Conservation (phyloP, 1,140 invertebrate species). For the Drosophila orosa region DNA sequence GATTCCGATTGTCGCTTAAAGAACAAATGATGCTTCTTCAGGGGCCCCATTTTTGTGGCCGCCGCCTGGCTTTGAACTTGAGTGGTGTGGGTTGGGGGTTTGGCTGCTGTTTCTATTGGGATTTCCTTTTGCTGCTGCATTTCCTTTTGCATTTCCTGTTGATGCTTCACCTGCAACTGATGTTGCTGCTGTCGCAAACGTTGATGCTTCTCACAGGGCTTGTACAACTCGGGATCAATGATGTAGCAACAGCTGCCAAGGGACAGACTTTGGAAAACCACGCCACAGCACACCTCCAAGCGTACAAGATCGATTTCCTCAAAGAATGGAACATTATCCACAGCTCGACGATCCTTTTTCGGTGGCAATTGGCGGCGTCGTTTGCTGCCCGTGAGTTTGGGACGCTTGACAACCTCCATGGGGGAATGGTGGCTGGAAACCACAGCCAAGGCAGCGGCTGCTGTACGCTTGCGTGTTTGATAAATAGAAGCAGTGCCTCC, state of each 20-base stretch:
- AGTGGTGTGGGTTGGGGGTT: background rate
- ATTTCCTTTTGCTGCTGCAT: background rate
- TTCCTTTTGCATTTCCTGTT: conserved; percentile 5
- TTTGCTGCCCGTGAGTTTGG: conserved; percentile 54
- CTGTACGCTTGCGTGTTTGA: conserved; percentile 77
- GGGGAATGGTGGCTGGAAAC: background rate
- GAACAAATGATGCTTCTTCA: conserved; percentile 83
- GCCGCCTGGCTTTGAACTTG: conserved; percentile 41
- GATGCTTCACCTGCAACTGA: conserved; percentile 25
- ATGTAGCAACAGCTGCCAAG: conserved; percentile 66
- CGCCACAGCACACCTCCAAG: conserved; percentile 75
- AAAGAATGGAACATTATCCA: conserved; percentile 72
- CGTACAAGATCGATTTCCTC: conserved; percentile 67
- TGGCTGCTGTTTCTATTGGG: background rate
- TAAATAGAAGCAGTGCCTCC: conserved; percentile 39
- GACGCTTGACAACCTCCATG: conserved; percentile 9
- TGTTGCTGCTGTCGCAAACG: conserved; percentile 34
- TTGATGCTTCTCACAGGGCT: conserved; percentile 73
- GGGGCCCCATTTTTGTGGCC: conserved; percentile 52
- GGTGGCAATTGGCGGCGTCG: conserved; percentile 64
- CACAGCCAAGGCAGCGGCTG: conserved; percentile 53
- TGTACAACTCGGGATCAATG: conserved; percentile 70
- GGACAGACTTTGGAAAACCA: conserved; percentile 67
- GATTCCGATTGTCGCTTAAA: conserved; percentile 81
- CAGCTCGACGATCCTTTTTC: conserved; percentile 56